Conservation (phyloP, 2,113 vertebrate species). For the Cyanocitta stelleri region DNA sequence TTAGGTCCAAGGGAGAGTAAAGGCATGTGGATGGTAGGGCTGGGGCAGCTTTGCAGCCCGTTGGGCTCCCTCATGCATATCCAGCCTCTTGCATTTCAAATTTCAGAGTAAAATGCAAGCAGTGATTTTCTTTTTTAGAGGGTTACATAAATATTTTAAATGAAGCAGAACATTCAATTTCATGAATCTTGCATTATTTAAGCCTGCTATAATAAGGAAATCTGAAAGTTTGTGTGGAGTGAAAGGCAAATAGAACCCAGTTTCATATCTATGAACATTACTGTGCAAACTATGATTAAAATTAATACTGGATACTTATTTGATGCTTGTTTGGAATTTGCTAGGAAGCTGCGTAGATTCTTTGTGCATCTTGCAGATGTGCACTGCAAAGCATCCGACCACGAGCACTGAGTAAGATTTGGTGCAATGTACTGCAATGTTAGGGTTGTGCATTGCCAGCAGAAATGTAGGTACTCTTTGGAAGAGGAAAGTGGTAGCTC, state of each 20-base stretch:
- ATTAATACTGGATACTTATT: neutral
- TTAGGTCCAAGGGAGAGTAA: neutral
- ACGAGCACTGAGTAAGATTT: neutral
- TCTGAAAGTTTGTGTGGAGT: neutral
- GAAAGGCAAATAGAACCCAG: neutral
- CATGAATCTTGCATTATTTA: slow-evolving; percentile 68
- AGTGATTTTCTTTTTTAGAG: slow-evolving; percentile 48
- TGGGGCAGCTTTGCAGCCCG: neutral
- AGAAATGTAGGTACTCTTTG: neutral
- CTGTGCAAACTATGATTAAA: neutral
- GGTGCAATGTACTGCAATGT: neutral
- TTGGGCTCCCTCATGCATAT: neutral
- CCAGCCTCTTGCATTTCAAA: neutral
- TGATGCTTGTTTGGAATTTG: neutral
- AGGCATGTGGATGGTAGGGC: neutral
- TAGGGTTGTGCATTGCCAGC: neutral
- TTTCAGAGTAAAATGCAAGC: slow-evolving; percentile 33
- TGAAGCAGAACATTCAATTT: slow-evolving; percentile 25
- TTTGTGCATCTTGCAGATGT: neutral
- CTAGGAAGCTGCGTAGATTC: neutral
- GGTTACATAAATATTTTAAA: slow-evolving; percentile 73
- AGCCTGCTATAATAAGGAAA: slow-evolving; percentile 57
- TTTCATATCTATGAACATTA: neutral
- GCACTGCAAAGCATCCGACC: neutral
- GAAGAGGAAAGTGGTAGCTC: neutral